Base-by-base conservation (phyloP, 2,113 vertebrate species). In the Sander lucioperca region DNA sequence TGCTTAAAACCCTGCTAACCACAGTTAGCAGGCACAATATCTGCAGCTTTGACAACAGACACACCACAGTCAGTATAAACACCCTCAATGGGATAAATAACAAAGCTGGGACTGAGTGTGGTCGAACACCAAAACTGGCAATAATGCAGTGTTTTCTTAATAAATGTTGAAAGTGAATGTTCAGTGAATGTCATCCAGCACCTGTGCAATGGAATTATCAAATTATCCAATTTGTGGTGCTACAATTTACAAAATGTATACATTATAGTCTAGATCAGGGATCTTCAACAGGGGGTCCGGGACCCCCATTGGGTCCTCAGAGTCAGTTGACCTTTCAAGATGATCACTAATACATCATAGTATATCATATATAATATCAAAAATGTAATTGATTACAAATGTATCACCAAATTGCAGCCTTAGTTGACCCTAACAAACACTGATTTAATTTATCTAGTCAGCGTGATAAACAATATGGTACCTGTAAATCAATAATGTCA, bases 1-100 rank as follows among this genome's bases (percentile, higher is more conserved):
- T 59, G 43, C 36, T 54, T 58, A 56, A 76, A 83, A 51, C 25
- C 16, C 4, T 57, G 62, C 27, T 23, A 48, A 51, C 15, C 54
- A 51, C 13, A 21, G 18, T 64, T 45, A 25, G 64, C n/a, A 56
- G n/a, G 45, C 68, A 25, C 48, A 27, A 10, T 25, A 43, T 14
- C 48, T 73, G 62, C 64, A 57, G 54, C 4, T 61, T 54, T 70
- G 53, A 39, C 18, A 47, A 36, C 61, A 51, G 33, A 25, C 27
- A 47, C 53, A 56, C 2, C 27, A 56, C 36, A 39, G 23, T 50
- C 39, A 39, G 39, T 27, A 27, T 65, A 59, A 77, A 61, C 65
- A 51, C 2, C 6, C 14, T 36, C 54, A n/a, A 47, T 48, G 39
- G 23, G 39, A 25, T 50, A n/a, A 45, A 56, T 30, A 25, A 30